A percentile compares a stretch with the other conserved stretches of the same genome.
phyloP scores from a whole-genome alignment of 2,888 invertebrate genomes.

The Sarcophaga variegata region DNA sequence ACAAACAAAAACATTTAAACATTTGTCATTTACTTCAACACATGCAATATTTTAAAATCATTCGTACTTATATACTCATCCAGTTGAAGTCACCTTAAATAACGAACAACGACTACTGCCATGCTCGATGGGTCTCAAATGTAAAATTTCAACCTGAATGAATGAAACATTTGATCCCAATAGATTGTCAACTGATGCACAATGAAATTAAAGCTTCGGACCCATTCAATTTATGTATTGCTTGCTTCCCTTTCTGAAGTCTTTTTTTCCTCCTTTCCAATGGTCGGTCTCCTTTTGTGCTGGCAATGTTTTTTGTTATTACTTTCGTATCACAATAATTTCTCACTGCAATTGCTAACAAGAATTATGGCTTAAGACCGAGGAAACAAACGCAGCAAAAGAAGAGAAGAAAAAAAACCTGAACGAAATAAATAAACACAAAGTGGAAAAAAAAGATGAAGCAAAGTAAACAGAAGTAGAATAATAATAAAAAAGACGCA shows the following conservation, averaged over 20 bases:
- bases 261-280: not conserved
- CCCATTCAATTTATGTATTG: not conserved
- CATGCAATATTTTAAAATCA: too few relatives aligned
- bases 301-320: constrained; percentile 20
- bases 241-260: not conserved
- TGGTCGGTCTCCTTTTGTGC: not conserved
- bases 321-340: constrained; percentile 19
- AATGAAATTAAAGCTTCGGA: not conserved
- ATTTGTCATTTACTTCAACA: too few relatives aligned
- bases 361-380: constrained; percentile 8
- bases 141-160: not conserved
- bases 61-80: too few relatives aligned
- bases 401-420: not conserved
- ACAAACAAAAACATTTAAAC: too few relatives aligned
- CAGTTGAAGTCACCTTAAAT: too few relatives aligned
- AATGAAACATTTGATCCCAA: not conserved
- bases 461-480: not conserved
- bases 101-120: too few relatives aligned
- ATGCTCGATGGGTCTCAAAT: not conserved
- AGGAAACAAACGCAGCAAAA: not conserved
- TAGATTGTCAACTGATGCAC: constrained; percentile 4
- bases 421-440: constrained; percentile 25
- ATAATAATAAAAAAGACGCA: constrained; percentile 4
- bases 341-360: constrained; percentile 36
- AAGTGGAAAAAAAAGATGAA: not conserved